These are phyloP conservation scores for Neria commutata DNA, from an alignment of 2,888 invertebrate species.

Conservation along the genomic window DNA sequence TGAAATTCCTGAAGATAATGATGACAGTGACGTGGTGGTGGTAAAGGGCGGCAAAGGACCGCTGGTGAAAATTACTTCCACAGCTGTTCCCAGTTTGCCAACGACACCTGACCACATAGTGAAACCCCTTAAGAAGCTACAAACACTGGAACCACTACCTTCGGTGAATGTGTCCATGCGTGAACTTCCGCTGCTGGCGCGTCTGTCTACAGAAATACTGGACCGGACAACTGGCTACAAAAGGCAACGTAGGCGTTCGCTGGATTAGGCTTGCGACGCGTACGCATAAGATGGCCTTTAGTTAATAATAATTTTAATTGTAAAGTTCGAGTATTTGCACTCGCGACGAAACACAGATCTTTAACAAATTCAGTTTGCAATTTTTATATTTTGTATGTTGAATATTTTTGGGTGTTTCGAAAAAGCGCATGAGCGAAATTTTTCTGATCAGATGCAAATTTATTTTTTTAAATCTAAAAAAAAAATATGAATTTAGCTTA, in stretches of 20 bases:
- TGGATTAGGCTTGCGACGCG: slow-evolving; percentile 40
- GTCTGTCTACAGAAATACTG: slow-evolving; percentile 55
- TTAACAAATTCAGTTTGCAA: background rate
- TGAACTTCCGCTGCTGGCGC: slow-evolving; percentile 58
- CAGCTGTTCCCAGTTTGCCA: slow-evolving; percentile 50
- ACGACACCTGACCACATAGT: slow-evolving; percentile 53
- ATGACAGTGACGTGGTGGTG: slow-evolving; percentile 31
- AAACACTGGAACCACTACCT: slow-evolving; percentile 58
- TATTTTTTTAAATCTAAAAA: too few species aligned
- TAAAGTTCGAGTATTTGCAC: slow-evolving; percentile 2
- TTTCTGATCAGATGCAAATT: too few species aligned
- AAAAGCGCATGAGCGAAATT: too few species aligned
- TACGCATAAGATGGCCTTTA: background rate
- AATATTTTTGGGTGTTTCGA: too few species aligned
- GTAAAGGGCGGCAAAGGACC: slow-evolving; percentile 36
- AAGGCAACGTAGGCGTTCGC: slow-evolving; percentile 43
- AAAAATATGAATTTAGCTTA: too few species aligned
- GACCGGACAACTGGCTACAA: slow-evolving; percentile 39
- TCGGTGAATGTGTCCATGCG: slow-evolving; percentile 61
- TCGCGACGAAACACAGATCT: too few species aligned
- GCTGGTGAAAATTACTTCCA: slow-evolving; percentile 34
- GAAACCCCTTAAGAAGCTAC: slow-evolving; percentile 54
- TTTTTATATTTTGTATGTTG: too few species aligned
- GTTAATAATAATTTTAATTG: background rate
- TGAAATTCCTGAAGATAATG: slow-evolving; percentile 19